These are phyloP conservation scores for Propithecus coquereli DNA, from an alignment of 2,113 vertebrate species.

Conservation along the genomic window DNA sequence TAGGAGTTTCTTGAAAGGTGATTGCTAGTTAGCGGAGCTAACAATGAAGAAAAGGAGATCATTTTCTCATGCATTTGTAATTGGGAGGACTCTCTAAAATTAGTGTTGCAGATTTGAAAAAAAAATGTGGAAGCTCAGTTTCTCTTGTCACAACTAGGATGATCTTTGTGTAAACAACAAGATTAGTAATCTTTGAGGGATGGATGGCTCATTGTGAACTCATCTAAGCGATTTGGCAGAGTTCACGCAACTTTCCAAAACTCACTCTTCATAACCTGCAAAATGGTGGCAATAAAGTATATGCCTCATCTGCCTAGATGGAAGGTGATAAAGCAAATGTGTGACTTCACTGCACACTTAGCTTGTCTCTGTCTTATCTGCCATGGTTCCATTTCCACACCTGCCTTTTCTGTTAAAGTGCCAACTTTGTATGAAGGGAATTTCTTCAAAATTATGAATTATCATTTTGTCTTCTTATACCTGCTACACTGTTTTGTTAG, in stretches of 20 bases:
- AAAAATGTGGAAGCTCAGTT: not conserved
- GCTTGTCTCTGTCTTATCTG: not conserved
- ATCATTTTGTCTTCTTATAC: not conserved
- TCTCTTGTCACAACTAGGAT: slow-evolving; percentile 23
- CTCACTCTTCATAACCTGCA: not conserved
- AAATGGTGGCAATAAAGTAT: not conserved
- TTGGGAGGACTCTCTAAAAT: not conserved
- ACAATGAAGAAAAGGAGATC: not conserved
- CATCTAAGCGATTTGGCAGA: not conserved
- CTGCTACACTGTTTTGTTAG: not conserved
- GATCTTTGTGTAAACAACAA: slow-evolving; percentile 15
- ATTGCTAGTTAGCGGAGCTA: not conserved
- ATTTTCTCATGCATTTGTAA: not conserved
- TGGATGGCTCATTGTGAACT: not conserved
- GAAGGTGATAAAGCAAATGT: not conserved
- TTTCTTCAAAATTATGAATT: not conserved
- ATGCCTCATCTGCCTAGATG: not conserved
- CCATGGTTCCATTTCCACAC: not conserved
- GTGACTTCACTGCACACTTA: not conserved
- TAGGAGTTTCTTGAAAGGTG: not conserved
- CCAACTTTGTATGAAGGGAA: not conserved
- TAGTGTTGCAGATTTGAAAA: not conserved
- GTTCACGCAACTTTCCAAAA: not conserved
- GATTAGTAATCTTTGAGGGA: not conserved
- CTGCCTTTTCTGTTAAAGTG: not conserved